A percentile compares a stretch with the other conserved stretches of the same genome.
Evolutionary conservation across 2,797 vertebrate genomes (phyloP).

Genomic region (Lithobates sylvaticus): DNA sequence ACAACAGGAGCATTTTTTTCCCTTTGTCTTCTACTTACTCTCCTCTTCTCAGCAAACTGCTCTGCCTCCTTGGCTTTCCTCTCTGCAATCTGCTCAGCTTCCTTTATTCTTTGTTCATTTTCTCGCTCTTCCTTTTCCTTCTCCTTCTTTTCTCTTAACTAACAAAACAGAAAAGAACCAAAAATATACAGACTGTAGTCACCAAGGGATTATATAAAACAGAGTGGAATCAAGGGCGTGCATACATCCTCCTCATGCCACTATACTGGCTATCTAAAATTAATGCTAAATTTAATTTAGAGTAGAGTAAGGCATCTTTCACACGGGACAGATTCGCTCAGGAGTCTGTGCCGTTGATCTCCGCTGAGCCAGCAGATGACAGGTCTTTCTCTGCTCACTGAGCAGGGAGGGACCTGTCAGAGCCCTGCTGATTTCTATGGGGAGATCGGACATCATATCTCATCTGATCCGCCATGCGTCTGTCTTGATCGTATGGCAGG

Average conservation of each 20-base stretch:
- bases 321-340: too few species aligned
- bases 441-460: too few species aligned
- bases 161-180: background rate
- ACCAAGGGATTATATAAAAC: background rate
- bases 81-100: constrained; percentile 40
- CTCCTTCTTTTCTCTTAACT: constrained; percentile 48
- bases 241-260: background rate
- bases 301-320: too few species aligned
- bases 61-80: constrained; percentile 81
- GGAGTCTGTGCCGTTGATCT: too few species aligned
- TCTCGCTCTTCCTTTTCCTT: background rate
- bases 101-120: constrained; percentile 71
- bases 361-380: too few species aligned
- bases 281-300: too few species aligned
- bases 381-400: too few species aligned
- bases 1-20: constrained; percentile 80
- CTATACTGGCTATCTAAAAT: background rate
- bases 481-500: too few species aligned
- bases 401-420: too few species aligned
- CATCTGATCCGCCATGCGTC: too few species aligned
- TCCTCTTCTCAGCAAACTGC: constrained; percentile 73
- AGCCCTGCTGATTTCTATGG: too few species aligned
- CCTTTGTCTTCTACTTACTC: constrained; percentile 78
- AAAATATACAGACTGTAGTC: background rate
- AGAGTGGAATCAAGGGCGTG: background rate